Conservation (phyloP, 2,888 invertebrate genomes). For the Campaea margaritaria region DNA sequence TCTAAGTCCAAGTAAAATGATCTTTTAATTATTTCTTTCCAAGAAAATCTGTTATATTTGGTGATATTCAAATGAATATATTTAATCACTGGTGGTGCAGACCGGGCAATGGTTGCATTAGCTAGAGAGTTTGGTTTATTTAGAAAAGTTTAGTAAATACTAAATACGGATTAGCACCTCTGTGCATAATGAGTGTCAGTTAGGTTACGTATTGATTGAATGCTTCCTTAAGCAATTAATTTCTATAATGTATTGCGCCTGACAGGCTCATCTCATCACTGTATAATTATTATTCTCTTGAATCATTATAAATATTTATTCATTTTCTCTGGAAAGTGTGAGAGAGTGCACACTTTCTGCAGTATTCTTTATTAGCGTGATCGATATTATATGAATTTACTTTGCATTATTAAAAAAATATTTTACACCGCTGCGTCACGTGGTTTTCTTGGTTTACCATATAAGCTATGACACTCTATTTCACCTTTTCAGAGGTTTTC, state of each 20-base stretch:
- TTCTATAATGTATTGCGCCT: background rate
- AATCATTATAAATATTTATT: background rate
- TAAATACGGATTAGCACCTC: background rate
- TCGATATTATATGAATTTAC: too few species aligned
- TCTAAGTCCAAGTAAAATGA: background rate
- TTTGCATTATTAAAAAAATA: too few species aligned
- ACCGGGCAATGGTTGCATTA: conserved; percentile 23
- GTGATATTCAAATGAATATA: too few species aligned
- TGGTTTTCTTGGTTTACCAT: too few species aligned
- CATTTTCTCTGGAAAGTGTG: conserved; percentile 13
- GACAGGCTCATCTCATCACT: conserved; percentile 14
- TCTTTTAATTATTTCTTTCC: background rate
- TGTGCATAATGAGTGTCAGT: background rate
- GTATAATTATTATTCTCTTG: background rate
- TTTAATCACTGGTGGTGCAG: conserved; percentile 13
- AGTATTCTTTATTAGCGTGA: too few species aligned
- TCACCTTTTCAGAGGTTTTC: too few species aligned
- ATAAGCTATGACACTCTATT: too few species aligned
- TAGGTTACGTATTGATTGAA: conserved; percentile 12
- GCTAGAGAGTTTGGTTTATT: conserved; percentile 8
- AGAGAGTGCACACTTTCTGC: background rate
- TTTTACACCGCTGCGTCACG: too few species aligned
- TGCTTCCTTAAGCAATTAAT: conserved; percentile 11
- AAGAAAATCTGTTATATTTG: too few species aligned
- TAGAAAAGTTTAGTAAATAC: background rate